These are phyloP conservation scores for Brachionus rubens DNA, from an alignment of 1,140 invertebrate species.

Conservation along the genomic window DNA sequence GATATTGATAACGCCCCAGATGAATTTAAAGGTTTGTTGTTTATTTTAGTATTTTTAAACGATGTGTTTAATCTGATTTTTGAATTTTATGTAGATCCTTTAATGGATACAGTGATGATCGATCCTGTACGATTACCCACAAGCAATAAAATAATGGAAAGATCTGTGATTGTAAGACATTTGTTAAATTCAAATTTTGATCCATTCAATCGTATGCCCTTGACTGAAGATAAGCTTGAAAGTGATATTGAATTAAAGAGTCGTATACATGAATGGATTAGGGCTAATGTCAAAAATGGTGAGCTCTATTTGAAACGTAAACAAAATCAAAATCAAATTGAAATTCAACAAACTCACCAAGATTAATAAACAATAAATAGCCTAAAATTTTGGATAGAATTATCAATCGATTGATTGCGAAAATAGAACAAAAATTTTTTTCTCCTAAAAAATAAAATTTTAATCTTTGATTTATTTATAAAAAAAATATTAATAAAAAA, in stretches of 20 bases:
- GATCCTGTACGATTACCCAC: slow-evolving; percentile 84
- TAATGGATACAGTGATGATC: slow-evolving; percentile 95
- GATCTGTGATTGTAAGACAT: slow-evolving; percentile 83
- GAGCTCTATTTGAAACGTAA: slow-evolving; percentile 31
- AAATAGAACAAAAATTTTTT: too few relatives aligned
- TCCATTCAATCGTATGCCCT: slow-evolving; percentile 89
- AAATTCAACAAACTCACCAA: slow-evolving; percentile 38
- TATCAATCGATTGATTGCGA: too few relatives aligned
- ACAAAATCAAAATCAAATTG: slow-evolving; percentile 14
- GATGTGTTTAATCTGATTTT: slow-evolving; percentile 17
- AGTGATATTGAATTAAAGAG: slow-evolving; percentile 59
- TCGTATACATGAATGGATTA: slow-evolving; percentile 35
- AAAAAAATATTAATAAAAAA: background rate
- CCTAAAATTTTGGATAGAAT: too few relatives aligned
- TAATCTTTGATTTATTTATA: background rate
- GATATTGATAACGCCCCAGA: slow-evolving; percentile 93
- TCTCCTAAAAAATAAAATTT: background rate
- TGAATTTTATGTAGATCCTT: slow-evolving; percentile 68
- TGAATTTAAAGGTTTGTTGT: slow-evolving; percentile 70
- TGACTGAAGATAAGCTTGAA: slow-evolving; percentile 79
- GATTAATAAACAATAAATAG: background rate
- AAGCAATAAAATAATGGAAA: slow-evolving; percentile 90
- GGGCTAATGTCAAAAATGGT: slow-evolving; percentile 39
- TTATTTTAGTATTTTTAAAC: slow-evolving; percentile 17
- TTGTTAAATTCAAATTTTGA: slow-evolving; percentile 91